Evolutionary conservation across 2,888 invertebrate genomes (phyloP), one percentile per base, ranked within the genome.

Genomic region (Diplolepis rosae): DNA sequence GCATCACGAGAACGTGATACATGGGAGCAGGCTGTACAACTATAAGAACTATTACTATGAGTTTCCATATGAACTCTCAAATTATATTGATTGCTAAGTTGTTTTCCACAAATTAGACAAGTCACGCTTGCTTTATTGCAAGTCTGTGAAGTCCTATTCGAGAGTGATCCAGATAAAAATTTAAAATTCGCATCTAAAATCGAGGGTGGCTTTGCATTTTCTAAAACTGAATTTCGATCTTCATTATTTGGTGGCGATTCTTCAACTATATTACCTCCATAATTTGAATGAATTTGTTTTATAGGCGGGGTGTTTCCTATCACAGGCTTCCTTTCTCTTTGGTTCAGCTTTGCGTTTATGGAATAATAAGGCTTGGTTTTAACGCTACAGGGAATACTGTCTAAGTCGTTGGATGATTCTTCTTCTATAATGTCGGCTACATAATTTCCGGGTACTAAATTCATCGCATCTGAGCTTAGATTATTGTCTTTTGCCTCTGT

Each of bases 11-110:
- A 96, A 74, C 96, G 91, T 48, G 96, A 96, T 45, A 96, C 96
- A 87, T 96, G 96, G 0, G 94, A 93, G 89, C 96, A 96, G 0
- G 95, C 95, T 75, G 94, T 93, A 85, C 96, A 96, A 35, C 96
- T 95, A 88, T 96, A 96, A 32, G 95, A 93, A 65, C 95, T 93
- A 78, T 96, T 96, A 84, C 96, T 95, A 88, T 96, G 96, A 22
- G 96, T 96, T 85, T 96, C 96, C 93, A 96, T 93, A 84, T 96
- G 96, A 73, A 96, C 96, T 72, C 96, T 92, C 81, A 96, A 89
- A 88, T 96, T 96, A 90, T 96, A 96, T 88, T 96, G 96, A 89
- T 96, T 96, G 88, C 95, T 96, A 65, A 96, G 90, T 71, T 95
- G 95, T 87, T 96, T 96, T 85, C 95, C 94, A 89, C 96, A 96